Conservation (phyloP, 2,888 invertebrate genomes). For the Drosophila nr. medialis region DNA sequence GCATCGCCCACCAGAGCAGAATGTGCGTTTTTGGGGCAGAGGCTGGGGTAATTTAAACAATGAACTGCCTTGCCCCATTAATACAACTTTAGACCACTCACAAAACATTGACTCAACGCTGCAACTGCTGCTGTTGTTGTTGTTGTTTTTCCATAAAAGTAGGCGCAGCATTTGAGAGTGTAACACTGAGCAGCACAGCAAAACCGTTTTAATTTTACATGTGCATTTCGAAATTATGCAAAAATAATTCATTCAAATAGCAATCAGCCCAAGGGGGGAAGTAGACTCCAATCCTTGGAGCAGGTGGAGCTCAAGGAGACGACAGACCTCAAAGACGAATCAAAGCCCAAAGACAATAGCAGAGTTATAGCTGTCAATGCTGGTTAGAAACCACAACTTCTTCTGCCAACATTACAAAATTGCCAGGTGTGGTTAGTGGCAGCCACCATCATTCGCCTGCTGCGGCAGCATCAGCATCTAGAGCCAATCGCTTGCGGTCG, state of each 20-base stretch:
- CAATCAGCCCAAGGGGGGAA: not conserved
- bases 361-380: not conserved
- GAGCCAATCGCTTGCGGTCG: not conserved
- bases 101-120: constrained; percentile 65
- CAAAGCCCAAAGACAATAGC: not conserved
- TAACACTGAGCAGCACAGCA: not conserved
- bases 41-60: constrained; percentile 69
- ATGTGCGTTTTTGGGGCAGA: not conserved
- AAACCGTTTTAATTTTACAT: not conserved
- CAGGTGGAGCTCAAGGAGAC: not conserved
- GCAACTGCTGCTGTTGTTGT: constrained; percentile 2
- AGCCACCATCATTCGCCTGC: not conserved
- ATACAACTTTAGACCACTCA: constrained; percentile 71
- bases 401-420: not conserved
- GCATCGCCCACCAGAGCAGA: not conserved
- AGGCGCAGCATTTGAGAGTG: not conserved
- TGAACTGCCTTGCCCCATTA: constrained; percentile 75
- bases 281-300: not conserved
- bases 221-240: not conserved
- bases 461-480: not conserved
- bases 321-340: not conserved
- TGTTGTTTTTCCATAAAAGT: constrained; percentile 22
- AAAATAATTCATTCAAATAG: not conserved
- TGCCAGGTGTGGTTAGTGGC: not conserved
- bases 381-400: not conserved